phyloP scores from a whole-genome alignment of 1,140 invertebrate species.

The Bombus affinis region DNA sequence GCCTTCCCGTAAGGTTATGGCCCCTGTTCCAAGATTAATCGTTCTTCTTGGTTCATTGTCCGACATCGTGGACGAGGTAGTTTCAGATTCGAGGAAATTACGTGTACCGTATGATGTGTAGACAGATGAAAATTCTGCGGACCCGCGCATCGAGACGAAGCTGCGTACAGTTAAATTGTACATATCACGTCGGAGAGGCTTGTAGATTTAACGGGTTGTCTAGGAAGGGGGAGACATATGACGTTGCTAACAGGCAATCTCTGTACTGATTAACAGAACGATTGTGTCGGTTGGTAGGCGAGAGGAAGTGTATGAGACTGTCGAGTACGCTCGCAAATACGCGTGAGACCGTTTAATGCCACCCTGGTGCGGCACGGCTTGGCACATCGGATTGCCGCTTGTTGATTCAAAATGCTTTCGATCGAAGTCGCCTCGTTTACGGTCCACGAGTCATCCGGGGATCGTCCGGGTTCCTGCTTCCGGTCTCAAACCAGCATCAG shows the following conservation, averaged over 20 bases:
- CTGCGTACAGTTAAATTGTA: neutral
- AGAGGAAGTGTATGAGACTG: slow-evolving; percentile 28
- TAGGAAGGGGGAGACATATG: neutral
- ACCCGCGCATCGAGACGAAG: no score
- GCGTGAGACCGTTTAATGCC: slow-evolving; percentile 42
- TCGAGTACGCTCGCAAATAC: slow-evolving; percentile 31
- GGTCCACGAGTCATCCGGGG: slow-evolving; percentile 1
- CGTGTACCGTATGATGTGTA: no score
- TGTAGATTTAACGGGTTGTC: neutral
- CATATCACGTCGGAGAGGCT: neutral
- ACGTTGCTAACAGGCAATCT: slow-evolving; percentile 44
- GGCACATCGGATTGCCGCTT: slow-evolving; percentile 28
- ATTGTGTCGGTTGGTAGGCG: slow-evolving; percentile 38
- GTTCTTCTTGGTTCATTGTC: neutral
- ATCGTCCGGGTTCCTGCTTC: neutral
- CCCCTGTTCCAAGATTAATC: neutral
- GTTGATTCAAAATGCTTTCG: slow-evolving; percentile 30
- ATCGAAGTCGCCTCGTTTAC: neutral
- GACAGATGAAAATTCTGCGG: no score
- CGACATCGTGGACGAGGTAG: neutral
- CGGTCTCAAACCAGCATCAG: neutral
- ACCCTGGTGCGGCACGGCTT: no score
- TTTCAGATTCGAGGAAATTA: neutral
- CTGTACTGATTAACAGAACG: slow-evolving; percentile 36
- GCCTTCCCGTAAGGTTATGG: neutral